Evolutionary conservation across 2,888 invertebrate genomes (phyloP).

Genomic region (Eilema griseolum): DNA sequence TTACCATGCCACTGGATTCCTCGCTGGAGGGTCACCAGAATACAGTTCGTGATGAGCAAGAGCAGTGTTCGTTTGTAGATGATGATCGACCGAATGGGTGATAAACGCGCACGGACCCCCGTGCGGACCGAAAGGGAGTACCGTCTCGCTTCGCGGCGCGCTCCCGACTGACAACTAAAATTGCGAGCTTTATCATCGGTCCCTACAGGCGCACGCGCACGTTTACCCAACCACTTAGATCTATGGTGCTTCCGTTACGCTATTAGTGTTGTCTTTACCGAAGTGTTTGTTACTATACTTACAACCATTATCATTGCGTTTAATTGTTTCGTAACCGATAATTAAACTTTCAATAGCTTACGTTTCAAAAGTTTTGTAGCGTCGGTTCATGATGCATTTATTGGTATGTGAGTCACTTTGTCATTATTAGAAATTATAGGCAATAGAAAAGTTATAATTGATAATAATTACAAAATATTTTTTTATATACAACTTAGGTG

Average conservation of each 20-base stretch:
- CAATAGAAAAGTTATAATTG: background rate
- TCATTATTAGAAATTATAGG: conserved; percentile 18
- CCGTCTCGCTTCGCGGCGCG: conserved; percentile 72
- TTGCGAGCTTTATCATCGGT: conserved; percentile 80
- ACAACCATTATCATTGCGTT: conserved; percentile 47
- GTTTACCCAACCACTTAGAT: conserved; percentile 77
- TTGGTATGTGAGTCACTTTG: conserved; percentile 27
- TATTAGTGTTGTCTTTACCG: conserved; percentile 69
- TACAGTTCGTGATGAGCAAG: conserved; percentile 54
- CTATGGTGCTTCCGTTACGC: conserved; percentile 79
- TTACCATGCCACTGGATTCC: conserved; percentile 83
- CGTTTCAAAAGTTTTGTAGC: conserved; percentile 10
- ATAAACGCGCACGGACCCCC: conserved; percentile 54
- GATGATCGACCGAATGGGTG: conserved; percentile 62
- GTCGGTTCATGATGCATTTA: conserved; percentile 18
- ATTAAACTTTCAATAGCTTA: conserved; percentile 13
- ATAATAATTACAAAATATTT: conserved; percentile 3
- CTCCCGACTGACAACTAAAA: conserved; percentile 77
- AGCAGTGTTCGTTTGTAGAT: conserved; percentile 52
- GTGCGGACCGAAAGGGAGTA: conserved; percentile 58
- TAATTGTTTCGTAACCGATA: conserved; percentile 30
- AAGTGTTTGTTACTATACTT: conserved; percentile 67
- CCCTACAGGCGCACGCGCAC: conserved; percentile 71
- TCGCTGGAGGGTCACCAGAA: conserved; percentile 63
- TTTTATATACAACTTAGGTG: too few species aligned